phyloP scores from a whole-genome alignment of 2,888 invertebrate species.

The Orthosia gothica region DNA sequence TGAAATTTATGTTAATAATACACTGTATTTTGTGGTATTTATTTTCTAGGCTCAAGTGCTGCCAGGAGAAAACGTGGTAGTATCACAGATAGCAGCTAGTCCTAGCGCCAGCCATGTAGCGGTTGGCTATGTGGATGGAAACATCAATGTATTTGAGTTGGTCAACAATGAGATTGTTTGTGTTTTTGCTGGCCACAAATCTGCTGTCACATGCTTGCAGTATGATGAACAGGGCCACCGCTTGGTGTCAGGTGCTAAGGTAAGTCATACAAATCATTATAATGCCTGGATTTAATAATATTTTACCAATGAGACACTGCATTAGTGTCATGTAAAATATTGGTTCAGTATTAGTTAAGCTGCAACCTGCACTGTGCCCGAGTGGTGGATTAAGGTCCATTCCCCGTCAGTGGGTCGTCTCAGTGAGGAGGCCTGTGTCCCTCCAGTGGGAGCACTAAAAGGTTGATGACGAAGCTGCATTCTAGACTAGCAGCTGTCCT shows the following conservation, averaged over 20 bases:
- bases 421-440: no score
- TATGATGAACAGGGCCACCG: slow-evolving; percentile 96
- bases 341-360: no score
- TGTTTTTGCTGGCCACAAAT: slow-evolving; percentile 96
- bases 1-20: not conserved
- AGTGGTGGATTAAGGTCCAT: no score
- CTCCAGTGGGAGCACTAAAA: no score
- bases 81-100: slow-evolving; percentile 94
- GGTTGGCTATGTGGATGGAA: slow-evolving; percentile 98
- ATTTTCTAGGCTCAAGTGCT: slow-evolving; percentile 93
- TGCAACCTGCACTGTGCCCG: no score
- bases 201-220: slow-evolving; percentile 95
- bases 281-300: not conserved
- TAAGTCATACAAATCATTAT: slow-evolving; percentile 72
- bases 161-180: slow-evolving; percentile 94
- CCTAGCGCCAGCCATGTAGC: slow-evolving; percentile 96
- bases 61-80: slow-evolving; percentile 95
- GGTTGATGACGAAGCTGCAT: no score
- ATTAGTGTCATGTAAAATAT: no score
- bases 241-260: slow-evolving; percentile 97
- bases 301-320: no score
- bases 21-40: not conserved
- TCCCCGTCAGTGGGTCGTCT: no score
- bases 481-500: no score
- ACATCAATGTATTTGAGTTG: slow-evolving; percentile 96